phyloP scores from a whole-genome alignment of 92 coral and sea anemone genomes.

The Virgularia gustaviana region DNA sequence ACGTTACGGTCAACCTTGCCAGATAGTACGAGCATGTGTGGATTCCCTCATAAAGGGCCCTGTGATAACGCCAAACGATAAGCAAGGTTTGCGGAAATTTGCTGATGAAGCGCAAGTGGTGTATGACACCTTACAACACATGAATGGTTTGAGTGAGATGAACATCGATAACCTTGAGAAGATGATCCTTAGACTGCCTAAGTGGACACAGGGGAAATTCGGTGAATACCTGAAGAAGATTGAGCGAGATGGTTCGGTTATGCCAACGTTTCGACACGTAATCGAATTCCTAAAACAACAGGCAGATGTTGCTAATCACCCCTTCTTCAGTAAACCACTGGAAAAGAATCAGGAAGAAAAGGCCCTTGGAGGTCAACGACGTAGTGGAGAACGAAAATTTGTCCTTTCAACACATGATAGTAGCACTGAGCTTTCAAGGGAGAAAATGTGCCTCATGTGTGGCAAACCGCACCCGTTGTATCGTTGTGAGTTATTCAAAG shows the following conservation, averaged over 20 bases:
- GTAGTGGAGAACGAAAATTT: neutral
- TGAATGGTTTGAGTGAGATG: constrained; percentile 51
- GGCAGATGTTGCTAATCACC: constrained; percentile 63
- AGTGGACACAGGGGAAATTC: constrained; percentile 54
- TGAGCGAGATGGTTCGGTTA: constrained; percentile 48
- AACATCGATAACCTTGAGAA: constrained; percentile 57
- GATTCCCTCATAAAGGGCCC: constrained; percentile 55
- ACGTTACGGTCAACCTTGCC: constrained; percentile 50
- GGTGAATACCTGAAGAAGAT: constrained; percentile 48
- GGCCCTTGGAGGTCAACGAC: neutral
- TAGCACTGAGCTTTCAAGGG: neutral
- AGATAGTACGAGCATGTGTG: constrained; percentile 57
- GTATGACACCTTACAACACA: constrained; percentile 50
- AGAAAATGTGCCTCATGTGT: constrained; percentile 37
- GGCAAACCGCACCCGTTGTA: constrained; percentile 32
- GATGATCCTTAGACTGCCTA: constrained; percentile 47
- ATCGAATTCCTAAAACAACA: constrained; percentile 54
- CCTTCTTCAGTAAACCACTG: constrained; percentile 47
- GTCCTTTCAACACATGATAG: constrained; percentile 5
- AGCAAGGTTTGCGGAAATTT: constrained; percentile 38
- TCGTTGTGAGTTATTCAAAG: constrained; percentile 45
- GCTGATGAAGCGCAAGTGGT: constrained; percentile 54
- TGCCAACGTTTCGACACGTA: constrained; percentile 52
- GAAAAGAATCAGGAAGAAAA: constrained; percentile 10
- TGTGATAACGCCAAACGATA: constrained; percentile 37